phyloP scores from a whole-genome alignment of 2,113 vertebrate species.

The Pelobates fuscus region DNA sequence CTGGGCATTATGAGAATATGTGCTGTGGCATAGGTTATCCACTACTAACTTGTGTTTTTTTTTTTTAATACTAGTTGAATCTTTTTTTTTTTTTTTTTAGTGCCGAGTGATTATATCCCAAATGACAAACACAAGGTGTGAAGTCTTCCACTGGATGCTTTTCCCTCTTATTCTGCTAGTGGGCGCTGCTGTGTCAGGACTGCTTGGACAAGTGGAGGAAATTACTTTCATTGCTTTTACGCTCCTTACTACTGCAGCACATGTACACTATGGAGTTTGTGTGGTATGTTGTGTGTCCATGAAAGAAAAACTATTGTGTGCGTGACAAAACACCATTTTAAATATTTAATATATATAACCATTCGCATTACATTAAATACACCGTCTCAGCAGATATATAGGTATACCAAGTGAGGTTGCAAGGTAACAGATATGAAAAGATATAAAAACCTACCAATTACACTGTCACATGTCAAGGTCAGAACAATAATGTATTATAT shows the following conservation, averaged over 20 bases:
- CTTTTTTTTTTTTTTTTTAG: slow-evolving; percentile 18
- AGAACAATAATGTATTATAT: too few species aligned
- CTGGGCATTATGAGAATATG: too few species aligned
- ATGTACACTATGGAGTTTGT: slow-evolving; percentile 57
- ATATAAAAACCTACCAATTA: too few species aligned
- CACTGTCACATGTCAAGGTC: too few species aligned
- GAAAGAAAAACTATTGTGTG: too few species aligned
- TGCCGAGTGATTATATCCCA: slow-evolving; percentile 60
- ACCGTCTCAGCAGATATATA: too few species aligned
- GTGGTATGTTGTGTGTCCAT: slow-evolving; percentile 61
- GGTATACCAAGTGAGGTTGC: too few species aligned
- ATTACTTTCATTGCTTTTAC: background rate
- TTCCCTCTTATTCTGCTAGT: slow-evolving; percentile 53
- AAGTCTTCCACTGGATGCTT: slow-evolving; percentile 57
- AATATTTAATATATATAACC: too few species aligned
- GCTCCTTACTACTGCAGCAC: slow-evolving; percentile 46
- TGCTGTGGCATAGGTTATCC: too few species aligned
- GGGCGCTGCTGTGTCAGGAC: slow-evolving; percentile 15
- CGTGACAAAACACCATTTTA: too few species aligned
- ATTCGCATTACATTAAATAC: too few species aligned
- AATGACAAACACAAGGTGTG: slow-evolving; percentile 57
- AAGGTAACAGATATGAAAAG: too few species aligned
- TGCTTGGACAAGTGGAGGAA: slow-evolving; percentile 54
- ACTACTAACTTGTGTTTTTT: background rate
- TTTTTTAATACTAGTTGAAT: background rate